Percentiles rank a stretch among this genome's conserved stretches.
Evolutionary conservation across 2,113 vertebrate genomes (phyloP).

Genomic region (Grus americana): DNA sequence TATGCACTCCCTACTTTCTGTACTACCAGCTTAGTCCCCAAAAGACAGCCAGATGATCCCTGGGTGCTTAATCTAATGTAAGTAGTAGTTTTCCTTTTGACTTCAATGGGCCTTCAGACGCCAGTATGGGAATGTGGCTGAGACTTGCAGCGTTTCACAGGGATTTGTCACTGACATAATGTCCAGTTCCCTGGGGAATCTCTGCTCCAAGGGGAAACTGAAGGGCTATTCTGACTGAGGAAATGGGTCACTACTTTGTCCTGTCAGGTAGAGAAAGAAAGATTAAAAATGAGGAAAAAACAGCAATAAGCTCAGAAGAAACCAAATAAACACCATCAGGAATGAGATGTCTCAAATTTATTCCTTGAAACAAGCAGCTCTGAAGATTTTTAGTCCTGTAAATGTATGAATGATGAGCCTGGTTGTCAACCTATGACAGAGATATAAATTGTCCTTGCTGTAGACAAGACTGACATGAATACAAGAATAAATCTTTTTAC

Average conservation of each 20-base stretch:
- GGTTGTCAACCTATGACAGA: not conserved
- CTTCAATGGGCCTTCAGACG: not conserved
- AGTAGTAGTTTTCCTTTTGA: not conserved
- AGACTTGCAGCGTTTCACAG: not conserved
- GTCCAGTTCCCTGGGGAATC: not conserved
- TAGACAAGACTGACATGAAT: not conserved
- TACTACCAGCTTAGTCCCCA: not conserved
- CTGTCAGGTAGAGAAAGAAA: not conserved
- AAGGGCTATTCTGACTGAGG: not conserved
- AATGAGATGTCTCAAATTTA: constrained; percentile 30
- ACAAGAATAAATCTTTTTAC: constrained; percentile 4
- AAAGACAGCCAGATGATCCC: not conserved
- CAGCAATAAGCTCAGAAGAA: not conserved
- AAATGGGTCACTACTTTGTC: not conserved
- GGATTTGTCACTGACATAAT: not conserved
- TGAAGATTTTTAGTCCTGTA: constrained; percentile 1
- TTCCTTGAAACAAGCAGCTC: not conserved
- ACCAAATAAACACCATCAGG: not conserved
- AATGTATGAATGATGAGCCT: constrained; percentile 31
- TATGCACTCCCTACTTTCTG: not conserved
- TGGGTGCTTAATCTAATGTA: not conserved
- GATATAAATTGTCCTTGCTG: constrained; percentile 37
- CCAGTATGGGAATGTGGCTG: not conserved
- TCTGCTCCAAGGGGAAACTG: not conserved
- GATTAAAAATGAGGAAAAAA: not conserved